Conservation (phyloP, 2,888 invertebrate genomes). For the Trileptium ribeirensis region DNA sequence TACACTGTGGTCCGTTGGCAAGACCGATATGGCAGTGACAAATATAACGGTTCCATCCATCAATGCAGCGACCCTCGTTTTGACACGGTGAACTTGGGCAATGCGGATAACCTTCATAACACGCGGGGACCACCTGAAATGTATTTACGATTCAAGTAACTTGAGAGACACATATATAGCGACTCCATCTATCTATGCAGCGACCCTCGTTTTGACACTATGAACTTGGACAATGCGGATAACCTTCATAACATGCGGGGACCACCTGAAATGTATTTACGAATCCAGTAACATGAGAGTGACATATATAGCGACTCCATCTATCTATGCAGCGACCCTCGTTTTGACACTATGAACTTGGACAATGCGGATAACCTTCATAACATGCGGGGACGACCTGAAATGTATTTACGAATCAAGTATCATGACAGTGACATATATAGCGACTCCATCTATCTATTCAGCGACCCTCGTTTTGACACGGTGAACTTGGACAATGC, state of each 20-base stretch:
- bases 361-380: slow-evolving; percentile 57
- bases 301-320: slow-evolving; percentile 88
- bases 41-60: slow-evolving; percentile 89
- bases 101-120: slow-evolving; percentile 62
- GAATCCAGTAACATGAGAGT: slow-evolving; percentile 73
- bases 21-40: slow-evolving; percentile 85
- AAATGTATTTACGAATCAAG: not conserved
- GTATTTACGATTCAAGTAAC: not conserved
- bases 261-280: not conserved
- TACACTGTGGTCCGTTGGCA: slow-evolving; percentile 79
- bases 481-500: slow-evolving; percentile 65
- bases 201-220: slow-evolving; percentile 82
- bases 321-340: slow-evolving; percentile 81
- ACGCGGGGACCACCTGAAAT: slow-evolving; percentile 56
- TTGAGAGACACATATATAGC: slow-evolving; percentile 88
- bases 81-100: slow-evolving; percentile 71
- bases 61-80: slow-evolving; percentile 76
- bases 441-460: slow-evolving; percentile 90
- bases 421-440: slow-evolving; percentile 88
- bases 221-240: slow-evolving; percentile 59
- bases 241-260: slow-evolving; percentile 66
- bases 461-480: slow-evolving; percentile 79
- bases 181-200: slow-evolving; percentile 89
- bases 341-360: slow-evolving; percentile 77
- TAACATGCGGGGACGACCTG: slow-evolving; percentile 62